Evolutionary conservation across 2,797 vertebrate genomes (phyloP), one percentile per base, ranked within the genome.

Genomic region (Oryzias sinensis): DNA sequence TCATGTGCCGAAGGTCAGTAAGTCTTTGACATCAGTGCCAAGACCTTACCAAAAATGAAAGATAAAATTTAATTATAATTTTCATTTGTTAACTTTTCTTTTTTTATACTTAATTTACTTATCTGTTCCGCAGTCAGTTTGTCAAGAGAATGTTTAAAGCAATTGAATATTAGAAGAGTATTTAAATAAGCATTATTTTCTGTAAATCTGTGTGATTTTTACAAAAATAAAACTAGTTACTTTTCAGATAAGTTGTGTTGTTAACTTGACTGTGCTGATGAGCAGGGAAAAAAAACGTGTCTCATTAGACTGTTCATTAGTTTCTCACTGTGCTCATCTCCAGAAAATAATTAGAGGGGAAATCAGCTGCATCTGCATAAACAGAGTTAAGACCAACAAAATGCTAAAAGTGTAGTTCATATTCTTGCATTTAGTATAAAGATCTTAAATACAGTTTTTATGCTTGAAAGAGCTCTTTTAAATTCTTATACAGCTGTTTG

Each of bases 291-390:
- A 20, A 37, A 11, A 37, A 37, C 33, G 11, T 37, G 70, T 68
- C 68, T 83, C 79, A 86, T 87, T 85, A 83, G 56, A 74, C 82
- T 75, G 64, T 82, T 89, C 79, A 89, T 87, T 88, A 86, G 80
- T 72, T 70, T 74, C 84, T 81, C 42, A 59, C 78, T 85, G 79
- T 78, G 80, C 72, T 66, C 74, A 69, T 87, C 71, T 75, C 64
- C 72, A 73, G 60, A 65, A 88, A 75, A 78, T 82, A 85, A 87
- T 84, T 82, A 82, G 77, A 69, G 70, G 49, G 5, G 47, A 66
- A 59, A 70, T 77, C 67, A 70, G 72, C 52, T 62, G 73, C 67
- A 79, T 57, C 56, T 58, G 66, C 62, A 81, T 44, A 59, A 6
- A 79, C 79, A 37, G 33, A 37, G 33, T 37, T 37, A 13, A 37